phyloP scores from a whole-genome alignment of 2,888 invertebrate species.

The Drosophila basisetae region DNA sequence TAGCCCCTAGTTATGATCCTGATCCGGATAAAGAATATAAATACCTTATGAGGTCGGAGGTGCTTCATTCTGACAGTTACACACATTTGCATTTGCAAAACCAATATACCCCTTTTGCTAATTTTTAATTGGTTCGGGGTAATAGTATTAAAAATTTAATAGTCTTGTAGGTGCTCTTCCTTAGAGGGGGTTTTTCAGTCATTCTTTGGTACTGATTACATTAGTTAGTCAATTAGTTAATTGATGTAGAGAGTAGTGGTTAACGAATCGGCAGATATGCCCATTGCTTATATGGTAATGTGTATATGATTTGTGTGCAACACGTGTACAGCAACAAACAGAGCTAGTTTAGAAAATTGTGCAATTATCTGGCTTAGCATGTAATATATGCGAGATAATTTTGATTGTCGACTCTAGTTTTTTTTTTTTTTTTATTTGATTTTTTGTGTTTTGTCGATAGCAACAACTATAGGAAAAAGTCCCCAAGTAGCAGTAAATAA shows the following conservation, averaged over 20 bases:
- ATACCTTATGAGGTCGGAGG: neutral
- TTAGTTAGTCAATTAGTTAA: conserved; percentile 15
- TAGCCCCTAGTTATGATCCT: neutral
- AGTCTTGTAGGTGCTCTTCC: conserved; percentile 15
- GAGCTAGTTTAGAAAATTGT: conserved; percentile 28
- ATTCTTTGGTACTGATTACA: conserved; percentile 12
- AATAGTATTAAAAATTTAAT: conserved; percentile 22
- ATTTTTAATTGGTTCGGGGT: neutral
- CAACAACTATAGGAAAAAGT: conserved; percentile 34
- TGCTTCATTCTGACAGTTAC: neutral
- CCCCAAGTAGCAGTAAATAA: conserved; percentile 44
- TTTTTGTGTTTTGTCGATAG: conserved; percentile 24
- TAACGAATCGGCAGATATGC: conserved; percentile 13
- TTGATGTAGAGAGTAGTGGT: conserved; percentile 2
- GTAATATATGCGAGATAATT: conserved; percentile 36
- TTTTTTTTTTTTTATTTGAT: neutral
- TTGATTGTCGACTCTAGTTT: conserved; percentile 33
- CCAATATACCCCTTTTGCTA: neutral
- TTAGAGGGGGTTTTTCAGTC: conserved; percentile 44
- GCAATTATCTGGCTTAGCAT: conserved; percentile 37
- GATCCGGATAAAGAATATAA: neutral
- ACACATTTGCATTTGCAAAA: neutral
- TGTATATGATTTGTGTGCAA: conserved; percentile 28
- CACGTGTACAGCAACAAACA: conserved; percentile 19
- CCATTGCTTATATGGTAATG: neutral